Evolutionary conservation across 1,140 invertebrate species (phyloP).

Genomic region (Lordiphosa mommai): DNA sequence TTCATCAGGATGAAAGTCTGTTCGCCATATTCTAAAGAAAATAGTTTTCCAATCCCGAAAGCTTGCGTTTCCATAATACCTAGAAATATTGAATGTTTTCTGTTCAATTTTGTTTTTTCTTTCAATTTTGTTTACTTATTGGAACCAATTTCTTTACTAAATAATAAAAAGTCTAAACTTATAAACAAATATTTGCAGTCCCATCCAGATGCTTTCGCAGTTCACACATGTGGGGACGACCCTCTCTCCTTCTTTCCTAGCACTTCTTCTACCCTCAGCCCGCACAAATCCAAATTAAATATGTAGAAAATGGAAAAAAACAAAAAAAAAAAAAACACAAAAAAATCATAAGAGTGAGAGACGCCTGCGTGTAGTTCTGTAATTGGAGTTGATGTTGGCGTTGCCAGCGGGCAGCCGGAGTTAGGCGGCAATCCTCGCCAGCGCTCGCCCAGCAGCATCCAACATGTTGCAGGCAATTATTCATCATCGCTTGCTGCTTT

Average conservation of each 20-base stretch:
- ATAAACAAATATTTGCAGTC: not conserved
- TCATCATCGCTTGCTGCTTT: slow-evolving; percentile 70
- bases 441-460: slow-evolving; percentile 54
- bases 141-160: too few relatives aligned
- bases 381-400: slow-evolving; percentile 73
- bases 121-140: too few relatives aligned
- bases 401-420: slow-evolving; percentile 63
- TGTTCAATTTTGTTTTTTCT: too few relatives aligned
- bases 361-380: slow-evolving; percentile 75
- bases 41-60: too few relatives aligned
- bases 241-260: not conserved
- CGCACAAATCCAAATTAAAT: slow-evolving; percentile 45
- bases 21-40: too few relatives aligned
- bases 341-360: slow-evolving; percentile 73
- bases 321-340: slow-evolving; percentile 64
- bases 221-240: slow-evolving; percentile 3
- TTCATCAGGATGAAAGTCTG: too few relatives aligned
- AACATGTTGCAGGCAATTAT: slow-evolving; percentile 76
- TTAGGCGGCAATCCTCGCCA: slow-evolving; percentile 1
- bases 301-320: slow-evolving; percentile 37
- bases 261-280: slow-evolving; percentile 30
- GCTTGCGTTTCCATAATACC: too few relatives aligned
- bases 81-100: too few relatives aligned
- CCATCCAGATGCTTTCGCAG: slow-evolving; percentile 11
- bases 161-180: too few relatives aligned